phyloP scores from a whole-genome alignment of 1,140 invertebrate species.

The Zaprionus africanus region DNA sequence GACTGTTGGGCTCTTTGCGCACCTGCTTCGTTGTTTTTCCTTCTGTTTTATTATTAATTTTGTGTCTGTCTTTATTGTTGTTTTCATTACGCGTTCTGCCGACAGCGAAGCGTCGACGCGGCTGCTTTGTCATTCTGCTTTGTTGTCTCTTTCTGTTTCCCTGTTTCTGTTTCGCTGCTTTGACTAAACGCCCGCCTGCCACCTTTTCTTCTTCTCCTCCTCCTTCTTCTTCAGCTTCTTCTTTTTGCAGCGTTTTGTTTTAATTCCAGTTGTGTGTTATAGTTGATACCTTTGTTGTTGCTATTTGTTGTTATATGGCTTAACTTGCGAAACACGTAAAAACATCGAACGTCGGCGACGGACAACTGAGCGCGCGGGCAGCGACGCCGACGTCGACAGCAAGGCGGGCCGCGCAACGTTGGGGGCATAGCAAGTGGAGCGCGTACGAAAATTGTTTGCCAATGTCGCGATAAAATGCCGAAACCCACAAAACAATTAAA shows the following conservation, averaged over 20 bases:
- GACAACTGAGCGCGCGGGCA: background rate
- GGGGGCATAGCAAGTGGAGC: constrained; percentile 78
- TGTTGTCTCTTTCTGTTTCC: constrained; percentile 15
- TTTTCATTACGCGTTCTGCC: constrained; percentile 42
- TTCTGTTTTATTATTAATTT: constrained; percentile 14
- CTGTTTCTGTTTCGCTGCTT: constrained; percentile 19
- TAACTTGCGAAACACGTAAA: constrained; percentile 78
- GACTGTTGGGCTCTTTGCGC: constrained; percentile 3
- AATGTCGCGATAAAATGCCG: constrained; percentile 71
- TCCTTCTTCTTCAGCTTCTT: constrained; percentile 40
- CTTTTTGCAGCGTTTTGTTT: constrained; percentile 67
- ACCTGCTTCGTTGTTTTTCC: constrained; percentile 2
- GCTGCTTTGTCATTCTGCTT: constrained; percentile 13
- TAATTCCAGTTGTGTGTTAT: constrained; percentile 49
- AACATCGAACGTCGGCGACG: constrained; percentile 21
- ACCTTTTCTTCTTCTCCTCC: constrained; percentile 18
- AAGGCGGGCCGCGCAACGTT: constrained; percentile 26
- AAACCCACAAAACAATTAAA: constrained; percentile 22
- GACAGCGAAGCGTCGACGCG: background rate
- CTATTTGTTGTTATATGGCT: constrained; percentile 35
- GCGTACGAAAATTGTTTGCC: constrained; percentile 73
- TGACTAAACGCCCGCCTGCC: constrained; percentile 12
- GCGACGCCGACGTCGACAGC: constrained; percentile 18
- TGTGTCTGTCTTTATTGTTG: background rate
- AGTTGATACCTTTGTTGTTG: constrained; percentile 26